Evolutionary conservation across 2,797 vertebrate species (phyloP), one percentile per base, ranked within the genome.

Genomic region (Helostoma temminkii): DNA sequence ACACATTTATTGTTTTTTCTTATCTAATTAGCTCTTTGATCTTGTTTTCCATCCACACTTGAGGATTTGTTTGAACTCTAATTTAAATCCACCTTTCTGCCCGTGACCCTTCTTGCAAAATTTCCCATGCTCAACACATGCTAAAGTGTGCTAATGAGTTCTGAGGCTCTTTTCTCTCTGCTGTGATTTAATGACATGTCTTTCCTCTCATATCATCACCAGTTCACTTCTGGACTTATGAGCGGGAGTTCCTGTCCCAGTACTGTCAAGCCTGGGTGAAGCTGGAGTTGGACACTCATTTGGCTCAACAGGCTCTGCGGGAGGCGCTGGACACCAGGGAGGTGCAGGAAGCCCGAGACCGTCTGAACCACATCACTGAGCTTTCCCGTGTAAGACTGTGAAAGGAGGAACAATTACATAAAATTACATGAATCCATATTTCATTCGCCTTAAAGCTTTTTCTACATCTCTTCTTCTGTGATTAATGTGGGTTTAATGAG

Each of bases 161-260:
- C 22, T 46, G 19, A 63, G 19, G 37, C 56, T 43, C 22, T 46
- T 42, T 1, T 43, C 11, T 30, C n/a, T 34, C 16, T 0, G 19
- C 66, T 61, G 54, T 71, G 25, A 76, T 32, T 28, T 46, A 22
- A 4, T 54, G 9, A 62, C 69, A 66, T 67, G 16, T 78, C 48
- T 77, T 46, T 61, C 5, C 18, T 76, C 34, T 56, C 15, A 34
- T 0, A 48, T 76, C 24, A 0, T 69, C 39, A 19, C 45, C 64
- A 95, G 94, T 94, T 80, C 93, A 95, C 81, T 93, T 94, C 82
- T 94, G 93, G 91, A 89, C 84, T 0, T 94, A 93, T 6, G 92
- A 93, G 19, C 82, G 62, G n/a, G 91, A 92, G 63, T 93, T 95
- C 69, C 83, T 94, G 66, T 88, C 85, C 25, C 87, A 93, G 76